A percentile compares a stretch with the other conserved stretches of the same genome.
phyloP scores from a whole-genome alignment of 2,113 vertebrate genomes.

The Ageneiosus marmoratus region DNA sequence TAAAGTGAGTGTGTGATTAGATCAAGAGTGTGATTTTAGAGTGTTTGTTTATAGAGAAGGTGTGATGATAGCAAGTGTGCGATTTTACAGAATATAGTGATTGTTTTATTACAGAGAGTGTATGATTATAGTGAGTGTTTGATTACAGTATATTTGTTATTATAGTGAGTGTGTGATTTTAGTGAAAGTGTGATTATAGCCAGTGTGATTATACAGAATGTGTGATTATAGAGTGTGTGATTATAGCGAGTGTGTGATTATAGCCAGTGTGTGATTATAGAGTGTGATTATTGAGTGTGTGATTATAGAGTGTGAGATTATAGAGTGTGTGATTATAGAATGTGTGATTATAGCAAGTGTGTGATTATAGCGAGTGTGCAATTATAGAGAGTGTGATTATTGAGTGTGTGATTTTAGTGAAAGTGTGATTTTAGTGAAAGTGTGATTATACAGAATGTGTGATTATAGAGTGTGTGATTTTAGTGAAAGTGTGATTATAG shows the following conservation, averaged over 20 bases:
- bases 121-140: background rate
- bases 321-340: background rate
- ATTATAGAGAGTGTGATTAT: background rate
- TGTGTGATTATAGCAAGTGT: background rate
- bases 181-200: no score
- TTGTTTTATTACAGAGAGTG: background rate
- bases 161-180: background rate
- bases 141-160: background rate
- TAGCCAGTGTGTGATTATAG: background rate
- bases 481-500: no score
- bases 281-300: no score
- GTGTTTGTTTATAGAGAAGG: no score
- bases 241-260: background rate
- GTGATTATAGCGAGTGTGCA: background rate
- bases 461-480: no score
- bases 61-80: no score
- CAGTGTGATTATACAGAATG: no score
- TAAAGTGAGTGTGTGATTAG: no score
- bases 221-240: background rate
- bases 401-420: background rate
- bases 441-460: no score
- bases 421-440: no score
- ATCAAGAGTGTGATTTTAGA: no score
- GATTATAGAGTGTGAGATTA: background rate
- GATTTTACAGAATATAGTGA: background rate